phyloP scores from a whole-genome alignment of 2,797 vertebrate species.

The Myiothlypis chrysogaster region DNA sequence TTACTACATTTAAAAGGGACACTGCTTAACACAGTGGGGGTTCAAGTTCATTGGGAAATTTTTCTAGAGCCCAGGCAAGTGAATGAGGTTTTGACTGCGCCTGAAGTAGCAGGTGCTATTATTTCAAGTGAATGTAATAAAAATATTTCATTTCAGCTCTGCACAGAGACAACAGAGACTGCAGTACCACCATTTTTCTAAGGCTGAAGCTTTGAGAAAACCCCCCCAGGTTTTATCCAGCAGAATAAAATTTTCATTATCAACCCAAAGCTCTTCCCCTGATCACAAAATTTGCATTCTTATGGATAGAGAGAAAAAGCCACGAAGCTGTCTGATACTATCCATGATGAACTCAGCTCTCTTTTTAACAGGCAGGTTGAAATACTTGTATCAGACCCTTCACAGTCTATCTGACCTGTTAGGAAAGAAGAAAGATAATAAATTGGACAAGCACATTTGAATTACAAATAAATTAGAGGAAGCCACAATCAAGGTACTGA shows the following conservation, averaged over 20 bases:
- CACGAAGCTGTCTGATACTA: not conserved
- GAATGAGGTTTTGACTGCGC: constrained; percentile 6
- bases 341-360: not conserved
- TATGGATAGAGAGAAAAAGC: not conserved
- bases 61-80: constrained; percentile 5
- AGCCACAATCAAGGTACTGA: constrained; percentile 30
- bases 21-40: not conserved
- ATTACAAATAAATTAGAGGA: constrained; percentile 63
- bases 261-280: not conserved
- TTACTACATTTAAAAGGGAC: constrained; percentile 29
- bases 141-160: constrained; percentile 20
- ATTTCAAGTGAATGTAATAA: constrained; percentile 21
- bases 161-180: not conserved
- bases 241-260: not conserved
- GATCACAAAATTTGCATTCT: not conserved
- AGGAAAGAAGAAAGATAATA: constrained; percentile 40
- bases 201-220: not conserved
- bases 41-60: not conserved
- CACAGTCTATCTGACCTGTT: constrained; percentile 34
- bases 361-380: constrained; percentile 4
- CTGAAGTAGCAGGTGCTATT: not conserved
- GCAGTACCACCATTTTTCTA: not conserved
- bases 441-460: constrained; percentile 57
- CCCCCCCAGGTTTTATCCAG: not conserved
- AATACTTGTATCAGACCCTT: constrained; percentile 41